Conservation (phyloP, 1,140 invertebrate species). For the Cherax destructor region DNA sequence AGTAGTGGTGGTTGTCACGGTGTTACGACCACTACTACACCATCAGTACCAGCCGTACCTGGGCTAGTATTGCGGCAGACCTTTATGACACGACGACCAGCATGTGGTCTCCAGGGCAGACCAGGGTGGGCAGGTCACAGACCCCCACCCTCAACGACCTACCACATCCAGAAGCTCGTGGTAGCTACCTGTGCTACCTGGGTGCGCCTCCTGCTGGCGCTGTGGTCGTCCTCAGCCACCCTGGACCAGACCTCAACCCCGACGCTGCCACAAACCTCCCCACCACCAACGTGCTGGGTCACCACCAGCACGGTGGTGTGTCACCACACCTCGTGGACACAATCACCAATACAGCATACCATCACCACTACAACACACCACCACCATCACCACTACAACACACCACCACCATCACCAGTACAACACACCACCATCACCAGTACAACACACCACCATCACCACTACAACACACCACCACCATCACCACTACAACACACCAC, state of each 20-base stretch:
- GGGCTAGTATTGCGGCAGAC: background rate
- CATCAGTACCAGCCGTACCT: background rate
- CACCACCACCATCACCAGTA: no score
- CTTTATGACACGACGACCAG: background rate
- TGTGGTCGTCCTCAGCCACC: background rate
- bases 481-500: background rate
- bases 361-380: background rate
- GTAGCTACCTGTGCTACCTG: conserved; percentile 38
- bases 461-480: background rate
- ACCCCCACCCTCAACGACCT: no score
- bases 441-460: no score
- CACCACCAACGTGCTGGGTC: background rate
- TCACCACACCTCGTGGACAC: background rate
- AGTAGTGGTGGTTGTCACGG: background rate
- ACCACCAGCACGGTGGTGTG: background rate
- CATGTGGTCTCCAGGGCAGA: background rate
- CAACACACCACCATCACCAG: no score
- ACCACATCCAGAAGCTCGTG: conserved; percentile 29
- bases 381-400: no score
- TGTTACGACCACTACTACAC: background rate
- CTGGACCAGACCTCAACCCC: background rate
- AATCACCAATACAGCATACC: background rate
- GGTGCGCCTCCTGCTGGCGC: background rate
- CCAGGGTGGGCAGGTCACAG: background rate
- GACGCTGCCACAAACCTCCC: no score